Evolutionary conservation across 2,113 vertebrate species (phyloP).

Genomic region (Neoarius graeffei): DNA sequence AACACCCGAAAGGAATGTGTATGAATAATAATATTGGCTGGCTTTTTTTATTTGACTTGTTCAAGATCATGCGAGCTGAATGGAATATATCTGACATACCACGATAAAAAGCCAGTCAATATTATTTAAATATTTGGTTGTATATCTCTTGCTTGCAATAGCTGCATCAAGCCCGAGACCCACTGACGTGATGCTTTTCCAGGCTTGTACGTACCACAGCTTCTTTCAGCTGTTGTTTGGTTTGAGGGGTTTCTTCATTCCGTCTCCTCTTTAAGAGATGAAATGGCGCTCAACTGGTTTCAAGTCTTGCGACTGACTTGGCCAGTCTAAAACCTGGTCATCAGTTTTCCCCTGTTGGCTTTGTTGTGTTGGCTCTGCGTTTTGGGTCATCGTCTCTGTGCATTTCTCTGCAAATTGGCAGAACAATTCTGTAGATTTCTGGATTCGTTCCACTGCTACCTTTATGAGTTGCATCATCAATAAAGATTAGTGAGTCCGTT

Average conservation of each 20-base stretch:
- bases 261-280: background rate
- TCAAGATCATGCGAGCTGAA: no score
- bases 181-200: background rate
- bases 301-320: background rate
- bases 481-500: no score
- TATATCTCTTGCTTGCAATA: no score
- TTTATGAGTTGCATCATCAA: background rate
- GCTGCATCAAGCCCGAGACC: background rate
- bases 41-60: no score
- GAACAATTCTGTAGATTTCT: background rate
- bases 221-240: background rate
- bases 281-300: background rate
- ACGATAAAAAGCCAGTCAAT: no score
- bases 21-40: no score
- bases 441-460: constrained; percentile 2
- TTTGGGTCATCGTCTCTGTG: background rate
- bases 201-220: background rate
- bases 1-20: no score
- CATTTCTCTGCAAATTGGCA: background rate
- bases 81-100: no score
- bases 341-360: no score
- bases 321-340: background rate
- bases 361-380: background rate
- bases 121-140: no score
- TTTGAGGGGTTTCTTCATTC: background rate